Conservation (phyloP, 2,888 invertebrate genomes). For the Entomobrya proxima region DNA sequence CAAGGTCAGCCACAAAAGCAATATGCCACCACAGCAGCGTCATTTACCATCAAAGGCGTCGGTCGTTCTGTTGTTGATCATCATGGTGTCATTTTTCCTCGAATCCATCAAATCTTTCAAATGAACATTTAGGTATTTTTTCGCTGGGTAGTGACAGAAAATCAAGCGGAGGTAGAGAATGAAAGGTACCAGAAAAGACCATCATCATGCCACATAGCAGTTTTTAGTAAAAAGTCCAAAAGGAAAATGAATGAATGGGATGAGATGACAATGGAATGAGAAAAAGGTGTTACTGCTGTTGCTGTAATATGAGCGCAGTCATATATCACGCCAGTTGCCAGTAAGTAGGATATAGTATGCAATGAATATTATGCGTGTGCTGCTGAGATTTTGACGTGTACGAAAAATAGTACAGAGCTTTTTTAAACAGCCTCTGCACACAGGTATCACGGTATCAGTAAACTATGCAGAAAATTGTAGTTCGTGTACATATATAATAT, state of each 20-base stretch:
- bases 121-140: constrained; percentile 1
- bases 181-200: background rate
- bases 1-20: constrained; percentile 15
- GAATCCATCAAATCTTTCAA: constrained; percentile 40
- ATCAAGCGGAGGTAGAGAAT: background rate
- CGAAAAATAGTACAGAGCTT: background rate
- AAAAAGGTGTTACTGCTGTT: constrained; percentile 47
- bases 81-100: constrained; percentile 19
- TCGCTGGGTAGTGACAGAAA: background rate
- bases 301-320: constrained; percentile 38
- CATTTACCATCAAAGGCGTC: constrained; percentile 8
- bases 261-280: constrained; percentile 45
- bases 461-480: background rate
- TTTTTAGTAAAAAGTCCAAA: background rate
- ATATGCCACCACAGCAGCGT: background rate
- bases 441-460: background rate
- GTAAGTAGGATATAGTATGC: no score
- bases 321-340: constrained; percentile 31
- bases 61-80: background rate
- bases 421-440: background rate
- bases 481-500: background rate
- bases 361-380: constrained; percentile 42
- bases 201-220: background rate
- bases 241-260: constrained; percentile 47
- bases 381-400: background rate